Base-by-base conservation (phyloP, 2,888 invertebrate genomes). In the Polymixis lichenea region DNA sequence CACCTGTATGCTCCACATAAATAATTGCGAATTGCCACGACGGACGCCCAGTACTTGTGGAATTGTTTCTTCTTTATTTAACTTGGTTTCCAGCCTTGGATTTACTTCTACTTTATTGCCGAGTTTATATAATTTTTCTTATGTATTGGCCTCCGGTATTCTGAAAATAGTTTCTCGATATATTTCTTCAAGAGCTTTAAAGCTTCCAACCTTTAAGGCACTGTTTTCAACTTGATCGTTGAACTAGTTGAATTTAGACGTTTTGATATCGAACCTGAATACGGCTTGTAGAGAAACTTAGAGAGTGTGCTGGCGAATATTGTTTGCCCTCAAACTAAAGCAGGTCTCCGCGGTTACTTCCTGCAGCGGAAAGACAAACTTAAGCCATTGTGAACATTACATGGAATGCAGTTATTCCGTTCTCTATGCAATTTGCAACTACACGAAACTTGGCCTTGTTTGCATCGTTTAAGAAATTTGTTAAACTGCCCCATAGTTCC, bases 371-470 rank as follows among this genome's bases (percentile, higher is more conserved):
- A 89, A 90, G 91, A 90, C 90, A 91, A 94, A 94, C 93, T 93
- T 93, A 83, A 85, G 80, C 90, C 89, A 92, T 93, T 92, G 90
- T 90, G 89, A 87, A 88, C 85, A 89, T 90, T 88, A 89, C 87
- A 75, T 75, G 82, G 86, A 90, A 89, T 90, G 87, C 86, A 86
- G 83, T 90, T 90, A 90, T 91, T 90, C 90, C 87, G 60, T 72
- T 75, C 87, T 84, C 82, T 82, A 86, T 89, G 88, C 90, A 89
- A 90, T 90, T 91, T 81, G 88, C 84, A 86, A 88, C 83, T 85
- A 87, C 74, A 80, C 68, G 75, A 71, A 84, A 84, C 81, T 88
- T 58, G 70, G 75, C 83, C 86, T 86, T 87, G 89, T 86, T 86
- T 80, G 78, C 64, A 71, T 61, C 78, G 77, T 82, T 87, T 85